Conservation (phyloP, 64 coral and sea anemone genomes). For the Catalaphyllia jardinei region DNA sequence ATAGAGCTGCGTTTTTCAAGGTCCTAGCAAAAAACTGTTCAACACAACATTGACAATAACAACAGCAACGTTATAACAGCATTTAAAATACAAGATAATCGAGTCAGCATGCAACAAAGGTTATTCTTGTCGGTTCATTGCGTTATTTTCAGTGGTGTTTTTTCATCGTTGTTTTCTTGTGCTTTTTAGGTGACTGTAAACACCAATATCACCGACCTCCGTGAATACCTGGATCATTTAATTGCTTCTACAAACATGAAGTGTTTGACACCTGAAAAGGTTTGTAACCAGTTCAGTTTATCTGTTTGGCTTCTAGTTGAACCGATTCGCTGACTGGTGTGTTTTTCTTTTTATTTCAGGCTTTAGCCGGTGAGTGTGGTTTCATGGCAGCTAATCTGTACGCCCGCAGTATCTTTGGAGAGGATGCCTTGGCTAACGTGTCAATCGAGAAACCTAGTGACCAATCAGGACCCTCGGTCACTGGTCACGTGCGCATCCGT, state of each 20-base stretch:
- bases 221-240: constrained; percentile 86
- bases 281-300: neutral
- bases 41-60: no score
- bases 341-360: constrained; percentile 49
- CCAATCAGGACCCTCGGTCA: constrained; percentile 77
- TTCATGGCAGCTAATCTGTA: constrained; percentile 98
- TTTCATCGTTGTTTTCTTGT: neutral
- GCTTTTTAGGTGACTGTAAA: constrained; percentile 89
- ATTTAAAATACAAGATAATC: no score
- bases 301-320: no score
- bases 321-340: neutral
- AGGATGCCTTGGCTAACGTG: constrained; percentile 95
- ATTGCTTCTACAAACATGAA: constrained; percentile 97
- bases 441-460: constrained; percentile 88
- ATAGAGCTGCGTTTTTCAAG: no score
- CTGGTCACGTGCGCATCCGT: constrained; percentile 94
- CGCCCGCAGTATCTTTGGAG: constrained; percentile 97
- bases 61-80: no score
- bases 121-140: neutral
- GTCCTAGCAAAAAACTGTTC: no score
- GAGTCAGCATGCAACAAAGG: no score
- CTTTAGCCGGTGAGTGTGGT: constrained; percentile 87
- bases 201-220: constrained; percentile 89
- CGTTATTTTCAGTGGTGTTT: neutral
- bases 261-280: constrained; percentile 95